These are phyloP conservation scores for Anseranas semipalmata DNA, from an alignment of 2,113 vertebrate species.

Conservation along the genomic window DNA sequence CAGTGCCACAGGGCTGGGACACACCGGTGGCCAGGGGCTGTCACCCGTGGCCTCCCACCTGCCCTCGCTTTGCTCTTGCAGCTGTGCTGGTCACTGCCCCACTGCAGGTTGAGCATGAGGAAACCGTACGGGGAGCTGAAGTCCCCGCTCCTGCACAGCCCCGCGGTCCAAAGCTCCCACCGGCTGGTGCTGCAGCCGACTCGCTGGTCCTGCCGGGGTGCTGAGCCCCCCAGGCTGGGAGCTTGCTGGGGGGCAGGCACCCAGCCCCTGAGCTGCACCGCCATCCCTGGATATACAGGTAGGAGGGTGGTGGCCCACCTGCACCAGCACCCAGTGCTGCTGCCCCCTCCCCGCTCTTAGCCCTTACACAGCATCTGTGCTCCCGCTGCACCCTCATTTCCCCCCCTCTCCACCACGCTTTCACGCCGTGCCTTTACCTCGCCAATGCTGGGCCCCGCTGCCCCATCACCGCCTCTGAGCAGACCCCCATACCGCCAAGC, in stretches of 20 bases:
- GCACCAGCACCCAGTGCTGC: not conserved
- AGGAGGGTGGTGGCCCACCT: not conserved
- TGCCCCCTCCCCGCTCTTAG: not conserved
- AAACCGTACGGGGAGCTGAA: conserved; percentile 78
- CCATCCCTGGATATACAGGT: conserved; percentile 85
- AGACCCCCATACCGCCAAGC: not conserved
- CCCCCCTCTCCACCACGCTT: not conserved
- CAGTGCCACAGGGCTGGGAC: not conserved
- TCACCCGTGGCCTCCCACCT: not conserved
- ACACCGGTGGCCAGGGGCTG: not conserved
- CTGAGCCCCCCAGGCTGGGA: not conserved
- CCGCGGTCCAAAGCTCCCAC: conserved; percentile 49
- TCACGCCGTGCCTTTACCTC: not conserved
- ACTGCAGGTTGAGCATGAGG: conserved; percentile 76
- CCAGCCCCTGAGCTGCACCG: not conserved
- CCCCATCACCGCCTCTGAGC: not conserved
- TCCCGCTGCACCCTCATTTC: not conserved
- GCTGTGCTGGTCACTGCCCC: conserved; percentile 82
- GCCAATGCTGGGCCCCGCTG: not conserved
- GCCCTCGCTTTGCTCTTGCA: not conserved
- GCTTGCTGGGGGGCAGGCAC: not conserved
- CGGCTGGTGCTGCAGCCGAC: conserved; percentile 67
- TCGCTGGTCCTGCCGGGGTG: not conserved
- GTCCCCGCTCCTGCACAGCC: conserved; percentile 66
- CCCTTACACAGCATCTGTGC: not conserved